These are phyloP conservation scores for Rhopilema esculentum DNA, from an alignment of 30 jellyfish, hydroid and myxozoan species.

Conservation along the genomic window DNA sequence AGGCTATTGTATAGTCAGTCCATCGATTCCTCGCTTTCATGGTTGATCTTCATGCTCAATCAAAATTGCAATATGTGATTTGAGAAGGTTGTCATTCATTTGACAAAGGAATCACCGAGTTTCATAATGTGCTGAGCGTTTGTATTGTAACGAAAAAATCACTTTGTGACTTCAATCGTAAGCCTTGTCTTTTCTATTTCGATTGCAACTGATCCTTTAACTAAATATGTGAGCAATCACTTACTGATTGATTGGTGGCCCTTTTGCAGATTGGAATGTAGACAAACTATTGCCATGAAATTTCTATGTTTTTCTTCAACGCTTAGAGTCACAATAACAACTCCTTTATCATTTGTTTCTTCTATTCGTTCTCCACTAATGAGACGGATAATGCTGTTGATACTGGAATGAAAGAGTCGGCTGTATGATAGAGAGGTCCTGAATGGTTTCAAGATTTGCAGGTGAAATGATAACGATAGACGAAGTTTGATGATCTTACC, in stretches of 20 bases:
- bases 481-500: constrained; percentile 40
- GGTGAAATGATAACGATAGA: constrained; percentile 28
- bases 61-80: background rate
- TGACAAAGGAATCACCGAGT: constrained; percentile 6
- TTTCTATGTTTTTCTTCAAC: constrained; percentile 10
- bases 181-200: constrained; percentile 31
- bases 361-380: constrained; percentile 4
- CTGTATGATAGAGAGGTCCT: constrained; percentile 14
- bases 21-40: background rate
- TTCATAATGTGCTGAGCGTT: constrained; percentile 19
- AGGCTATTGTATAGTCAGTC: background rate
- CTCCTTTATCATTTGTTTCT: constrained; percentile 26
- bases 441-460: constrained; percentile 8
- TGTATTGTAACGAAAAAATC: constrained; percentile 16
- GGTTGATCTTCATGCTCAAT: background rate
- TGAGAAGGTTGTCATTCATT: constrained; percentile 8
- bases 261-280: constrained; percentile 21
- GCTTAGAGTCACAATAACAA: background rate
- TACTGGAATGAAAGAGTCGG: constrained; percentile 44
- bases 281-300: constrained; percentile 33
- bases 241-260: constrained; percentile 53
- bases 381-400: constrained; percentile 27
- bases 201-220: constrained; percentile 39
- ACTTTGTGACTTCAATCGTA: constrained; percentile 25
- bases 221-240: constrained; percentile 28